These are phyloP conservation scores for Brachypalpus laphriformis DNA, from an alignment of 2,888 invertebrate species.

Conservation along the genomic window DNA sequence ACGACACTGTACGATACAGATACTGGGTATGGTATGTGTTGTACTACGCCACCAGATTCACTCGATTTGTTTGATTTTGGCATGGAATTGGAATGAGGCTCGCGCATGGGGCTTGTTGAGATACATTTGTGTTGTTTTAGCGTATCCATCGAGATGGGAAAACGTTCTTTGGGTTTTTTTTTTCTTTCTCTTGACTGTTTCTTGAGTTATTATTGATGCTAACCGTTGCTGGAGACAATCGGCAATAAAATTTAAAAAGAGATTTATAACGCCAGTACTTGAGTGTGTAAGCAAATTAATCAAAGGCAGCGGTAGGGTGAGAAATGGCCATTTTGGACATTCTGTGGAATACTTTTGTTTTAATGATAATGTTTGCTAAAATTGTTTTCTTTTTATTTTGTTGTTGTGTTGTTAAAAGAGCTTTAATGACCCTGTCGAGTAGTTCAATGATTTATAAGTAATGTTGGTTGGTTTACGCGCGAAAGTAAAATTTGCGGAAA, in stretches of 20 bases:
- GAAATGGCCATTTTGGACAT: background rate
- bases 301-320: conserved; percentile 19
- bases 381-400: background rate
- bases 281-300: conserved; percentile 24
- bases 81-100: background rate
- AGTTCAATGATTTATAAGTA: conserved; percentile 5
- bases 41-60: background rate
- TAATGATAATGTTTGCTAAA: background rate
- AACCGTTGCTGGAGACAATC: background rate
- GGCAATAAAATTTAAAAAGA: conserved; percentile 9
- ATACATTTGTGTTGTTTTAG: too few species aligned
- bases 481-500: conserved; percentile 20
- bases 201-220: conserved; percentile 3
- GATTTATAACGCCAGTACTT: conserved; percentile 15
- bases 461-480: background rate
- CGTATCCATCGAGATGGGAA: too few species aligned
- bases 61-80: background rate
- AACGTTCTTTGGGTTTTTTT: background rate
- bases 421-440: background rate
- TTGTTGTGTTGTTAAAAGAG: background rate
- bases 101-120: background rate
- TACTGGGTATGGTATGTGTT: background rate
- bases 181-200: background rate
- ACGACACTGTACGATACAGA: background rate
- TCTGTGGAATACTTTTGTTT: background rate